phyloP scores from a whole-genome alignment of 1,140 invertebrate genomes.

The Geopemphigus sp. region DNA sequence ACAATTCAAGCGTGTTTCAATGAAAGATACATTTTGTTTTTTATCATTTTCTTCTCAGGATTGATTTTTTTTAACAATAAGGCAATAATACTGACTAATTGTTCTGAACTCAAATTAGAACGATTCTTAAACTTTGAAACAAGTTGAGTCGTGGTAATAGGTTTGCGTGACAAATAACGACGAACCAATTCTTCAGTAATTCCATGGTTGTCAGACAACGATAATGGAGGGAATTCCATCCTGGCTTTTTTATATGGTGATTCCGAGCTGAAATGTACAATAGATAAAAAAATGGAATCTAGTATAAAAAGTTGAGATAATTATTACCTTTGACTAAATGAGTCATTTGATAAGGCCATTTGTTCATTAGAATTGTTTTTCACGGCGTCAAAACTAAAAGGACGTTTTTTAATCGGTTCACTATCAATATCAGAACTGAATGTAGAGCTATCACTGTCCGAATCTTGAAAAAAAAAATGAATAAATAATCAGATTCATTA shows the following conservation, averaged over 20 bases:
- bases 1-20: conserved; percentile 60
- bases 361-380: not conserved
- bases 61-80: conserved; percentile 93
- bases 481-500: not conserved
- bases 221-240: conserved; percentile 49
- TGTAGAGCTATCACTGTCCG: conserved; percentile 29
- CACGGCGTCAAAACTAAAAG: not conserved
- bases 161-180: conserved; percentile 88
- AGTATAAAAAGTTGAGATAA: no score
- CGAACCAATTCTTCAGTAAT: conserved; percentile 92
- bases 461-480: not conserved
- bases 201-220: conserved; percentile 68
- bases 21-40: conserved; percentile 92
- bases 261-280: conserved; percentile 37
- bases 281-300: no score
- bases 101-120: conserved; percentile 82
- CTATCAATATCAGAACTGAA: conserved; percentile 39
- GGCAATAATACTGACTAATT: conserved; percentile 88
- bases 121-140: conserved; percentile 93
- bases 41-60: conserved; percentile 86
- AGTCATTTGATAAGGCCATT: not conserved
- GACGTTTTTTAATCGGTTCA: conserved; percentile 27
- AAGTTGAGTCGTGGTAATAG: conserved; percentile 93
- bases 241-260: conserved; percentile 52
- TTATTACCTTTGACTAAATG: conserved; percentile 17